These are phyloP conservation scores for Hirtodrosophila alboralis DNA, from an alignment of 2,888 invertebrate species.

Conservation along the genomic window DNA sequence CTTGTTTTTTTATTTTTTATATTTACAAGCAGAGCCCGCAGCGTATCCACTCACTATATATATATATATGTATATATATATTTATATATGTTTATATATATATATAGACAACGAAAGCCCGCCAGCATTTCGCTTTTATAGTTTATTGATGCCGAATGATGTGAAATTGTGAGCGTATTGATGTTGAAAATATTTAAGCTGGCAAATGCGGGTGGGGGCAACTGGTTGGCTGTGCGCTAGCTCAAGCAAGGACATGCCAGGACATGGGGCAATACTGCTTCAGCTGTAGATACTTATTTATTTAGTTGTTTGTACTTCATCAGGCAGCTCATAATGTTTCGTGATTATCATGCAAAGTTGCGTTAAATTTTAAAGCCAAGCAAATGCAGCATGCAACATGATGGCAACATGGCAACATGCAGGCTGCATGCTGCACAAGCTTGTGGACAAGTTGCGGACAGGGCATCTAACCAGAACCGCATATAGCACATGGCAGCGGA, in stretches of 20 bases:
- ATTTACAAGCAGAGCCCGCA: slow-evolving; percentile 50
- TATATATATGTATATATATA: no score
- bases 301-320: slow-evolving; percentile 72
- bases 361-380: slow-evolving; percentile 59
- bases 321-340: slow-evolving; percentile 67
- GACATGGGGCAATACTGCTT: not conserved
- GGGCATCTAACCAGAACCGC: slow-evolving; percentile 39
- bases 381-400: slow-evolving; percentile 12
- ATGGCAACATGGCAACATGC: no score
- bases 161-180: slow-evolving; percentile 67
- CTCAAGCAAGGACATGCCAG: not conserved
- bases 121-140: slow-evolving; percentile 74
- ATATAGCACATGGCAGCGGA: slow-evolving; percentile 56
- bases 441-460: slow-evolving; percentile 62
- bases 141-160: slow-evolving; percentile 75
- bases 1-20: slow-evolving; percentile 33
- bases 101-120: slow-evolving; percentile 60
- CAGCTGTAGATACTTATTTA: slow-evolving; percentile 53
- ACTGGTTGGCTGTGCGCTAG: slow-evolving; percentile 6
- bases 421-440: slow-evolving; percentile 34
- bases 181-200: slow-evolving; percentile 69
- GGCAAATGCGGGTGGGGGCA: slow-evolving; percentile 45
- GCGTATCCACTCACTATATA: slow-evolving; percentile 36
- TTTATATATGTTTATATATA: no score
- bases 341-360: slow-evolving; percentile 55